Conservation (phyloP, 2,113 vertebrate species). For the Chaetops frenatus region DNA sequence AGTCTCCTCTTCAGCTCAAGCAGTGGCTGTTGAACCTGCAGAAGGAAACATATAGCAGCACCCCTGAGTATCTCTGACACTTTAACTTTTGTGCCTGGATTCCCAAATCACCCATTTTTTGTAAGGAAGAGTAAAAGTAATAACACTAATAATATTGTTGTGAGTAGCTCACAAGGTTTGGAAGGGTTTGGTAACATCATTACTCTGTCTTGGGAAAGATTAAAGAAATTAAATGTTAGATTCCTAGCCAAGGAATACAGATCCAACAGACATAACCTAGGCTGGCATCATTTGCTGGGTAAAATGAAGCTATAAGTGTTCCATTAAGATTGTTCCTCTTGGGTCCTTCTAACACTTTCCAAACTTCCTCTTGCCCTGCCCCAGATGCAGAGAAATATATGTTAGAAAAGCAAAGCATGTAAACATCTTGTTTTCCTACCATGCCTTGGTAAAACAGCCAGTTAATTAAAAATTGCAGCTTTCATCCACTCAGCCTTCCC, state of each 20-base stretch:
- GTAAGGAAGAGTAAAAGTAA: conserved; percentile 16
- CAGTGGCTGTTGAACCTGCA: neutral
- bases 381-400: neutral
- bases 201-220: conserved; percentile 16
- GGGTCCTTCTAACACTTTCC: neutral
- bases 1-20: neutral
- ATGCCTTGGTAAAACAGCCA: neutral
- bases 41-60: neutral
- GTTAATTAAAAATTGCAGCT: neutral
- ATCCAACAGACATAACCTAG: neutral
- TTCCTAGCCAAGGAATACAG: neutral
- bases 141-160: conserved; percentile 13
- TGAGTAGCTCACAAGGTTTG: conserved; percentile 13
- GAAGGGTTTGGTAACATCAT: conserved; percentile 1
- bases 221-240: conserved; percentile 10
- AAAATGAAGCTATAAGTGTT: conserved; percentile 3
- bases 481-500: neutral
- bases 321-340: neutral
- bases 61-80: neutral
- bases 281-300: neutral
- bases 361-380: neutral
- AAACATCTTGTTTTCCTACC: neutral
- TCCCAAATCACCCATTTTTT: conserved; percentile 15
- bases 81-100: neutral
- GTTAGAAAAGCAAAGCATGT: neutral